These are phyloP conservation scores for Mystacornis crossleyi DNA, from an alignment of 2,113 vertebrate species.

Conservation along the genomic window DNA sequence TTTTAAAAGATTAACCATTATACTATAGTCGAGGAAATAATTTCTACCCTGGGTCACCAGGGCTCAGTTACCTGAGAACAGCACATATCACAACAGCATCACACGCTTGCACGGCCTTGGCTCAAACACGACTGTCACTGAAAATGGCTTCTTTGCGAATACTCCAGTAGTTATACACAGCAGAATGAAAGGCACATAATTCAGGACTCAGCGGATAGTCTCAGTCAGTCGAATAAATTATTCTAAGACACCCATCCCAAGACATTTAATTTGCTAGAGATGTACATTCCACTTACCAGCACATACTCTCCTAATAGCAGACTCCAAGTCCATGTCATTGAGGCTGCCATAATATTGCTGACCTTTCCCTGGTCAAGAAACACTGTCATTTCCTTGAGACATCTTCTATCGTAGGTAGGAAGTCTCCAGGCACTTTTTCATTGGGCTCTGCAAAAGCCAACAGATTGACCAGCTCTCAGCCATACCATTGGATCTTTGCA, in stretches of 20 bases:
- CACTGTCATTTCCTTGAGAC: background rate
- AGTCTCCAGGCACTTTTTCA: background rate
- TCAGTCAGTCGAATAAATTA: background rate
- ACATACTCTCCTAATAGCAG: background rate
- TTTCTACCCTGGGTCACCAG: background rate
- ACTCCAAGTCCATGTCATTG: background rate
- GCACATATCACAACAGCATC: background rate
- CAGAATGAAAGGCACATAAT: background rate
- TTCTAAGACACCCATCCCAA: background rate
- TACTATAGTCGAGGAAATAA: accelerated
- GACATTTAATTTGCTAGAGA: background rate
- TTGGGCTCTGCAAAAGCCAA: background rate
- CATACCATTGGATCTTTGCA: background rate
- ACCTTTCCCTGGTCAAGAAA: background rate
- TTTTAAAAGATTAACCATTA: background rate
- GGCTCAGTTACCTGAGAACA: background rate
- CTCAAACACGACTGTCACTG: background rate
- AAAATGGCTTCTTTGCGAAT: background rate
- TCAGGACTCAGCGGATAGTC: background rate
- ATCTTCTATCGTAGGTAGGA: background rate
- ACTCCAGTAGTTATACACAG: accelerated
- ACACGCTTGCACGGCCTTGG: background rate
- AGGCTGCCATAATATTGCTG: background rate
- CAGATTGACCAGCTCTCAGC: background rate
- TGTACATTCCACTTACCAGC: background rate